Base-by-base conservation (phyloP, 2,888 invertebrate species). In the Sminthurinus aureus region DNA sequence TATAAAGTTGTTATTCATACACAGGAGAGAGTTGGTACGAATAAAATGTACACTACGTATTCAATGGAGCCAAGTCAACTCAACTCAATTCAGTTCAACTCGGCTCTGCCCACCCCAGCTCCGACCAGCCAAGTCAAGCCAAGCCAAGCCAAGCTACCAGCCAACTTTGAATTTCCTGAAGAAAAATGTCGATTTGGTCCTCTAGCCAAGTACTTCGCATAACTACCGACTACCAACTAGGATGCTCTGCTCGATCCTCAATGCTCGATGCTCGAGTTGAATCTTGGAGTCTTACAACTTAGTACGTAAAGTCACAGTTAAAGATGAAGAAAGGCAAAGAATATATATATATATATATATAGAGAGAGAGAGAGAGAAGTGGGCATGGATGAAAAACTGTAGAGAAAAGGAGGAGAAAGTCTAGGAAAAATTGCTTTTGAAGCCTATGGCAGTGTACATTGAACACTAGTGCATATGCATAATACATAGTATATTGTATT, bases 341-440 rank as follows among this genome's bases (percentile, higher is more conserved):
- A 24, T 6, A 38, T 26, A n/a, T n/a, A n/a, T n/a, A n/a, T n/a
- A n/a, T n/a, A n/a, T n/a, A n/a, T n/a, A n/a, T n/a, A n/a, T n/a
- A n/a, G n/a, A 12, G 74, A 26, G 38, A n/a, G 74, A 18, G 50
- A 15, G 50, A 74, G 74, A 4, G 22, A 13, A 74, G 11, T n/a
- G 74, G 24, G 24, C 15, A 38, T 24, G 24, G 50, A 50, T 13
- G 74, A 50, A n/a, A 38, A 11, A 1, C 26, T 50, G 26, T 15
- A 38, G 38, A 74, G 74, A 12, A 18, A 38, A 78, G 38, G 52
- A 52, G 51, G 66, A 78, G 64, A 78, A 24, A 78, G 69, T 77
- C 58, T 52, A 22, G 24, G 77, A 22, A 77, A 77, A 77, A 77
- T 77, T 77, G 64, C 77, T 77, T 77, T 77, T 77, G 77, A 77